Base-by-base conservation (phyloP, 2,797 vertebrate genomes). In the Sebastes kiyomatsui region DNA sequence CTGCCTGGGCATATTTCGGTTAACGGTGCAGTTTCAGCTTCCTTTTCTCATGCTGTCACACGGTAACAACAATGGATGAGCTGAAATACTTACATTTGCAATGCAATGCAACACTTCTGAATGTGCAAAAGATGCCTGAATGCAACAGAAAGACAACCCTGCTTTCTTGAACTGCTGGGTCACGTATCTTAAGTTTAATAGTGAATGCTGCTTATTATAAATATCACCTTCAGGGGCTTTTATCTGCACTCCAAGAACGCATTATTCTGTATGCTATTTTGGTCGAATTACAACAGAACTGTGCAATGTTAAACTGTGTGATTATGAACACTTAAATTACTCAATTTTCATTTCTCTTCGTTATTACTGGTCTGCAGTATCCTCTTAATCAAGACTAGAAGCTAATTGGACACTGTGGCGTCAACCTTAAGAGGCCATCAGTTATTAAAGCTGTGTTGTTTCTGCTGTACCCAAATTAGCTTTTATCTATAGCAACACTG, bases 1-100 rank as follows among this genome's bases (percentile, higher is more conserved):
- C 94, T 93, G 93, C 86, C 91, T 84, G 85, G 86, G 91, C 93
- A 95, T 91, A 92, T 95, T 95, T 92, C 87, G 83, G 92, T 92
- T 91, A 91, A 91, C 90, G 25, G 84, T 87, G 92, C 91, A 83
- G 87, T 83, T 92, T 88, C 86, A 79, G 84, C 86, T 87, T 87
- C 81, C 87, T 77, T 83, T 87, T 87, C 86, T 87, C 80, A 64
- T 79, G 77, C 90, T 90, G 92, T 92, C 92, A 91, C 79, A 77
- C 58, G 5, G 56, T 87, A 91, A 92, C 90, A 69, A 92, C 86
- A 79, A 93, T 86, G 83, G 91, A 93, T 88, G 88, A 84, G 86
- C 88, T 70, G 67, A 84, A 90, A 89, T 81, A 88, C 85, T 82
- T 79, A 84, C 77, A 87, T 87, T 84, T 83, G 88, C 88, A 87